Percentiles rank a stretch among this genome's conserved stretches.
phyloP scores from a whole-genome alignment of 2,113 vertebrate genomes.

The Opisthocomus hoazin region DNA sequence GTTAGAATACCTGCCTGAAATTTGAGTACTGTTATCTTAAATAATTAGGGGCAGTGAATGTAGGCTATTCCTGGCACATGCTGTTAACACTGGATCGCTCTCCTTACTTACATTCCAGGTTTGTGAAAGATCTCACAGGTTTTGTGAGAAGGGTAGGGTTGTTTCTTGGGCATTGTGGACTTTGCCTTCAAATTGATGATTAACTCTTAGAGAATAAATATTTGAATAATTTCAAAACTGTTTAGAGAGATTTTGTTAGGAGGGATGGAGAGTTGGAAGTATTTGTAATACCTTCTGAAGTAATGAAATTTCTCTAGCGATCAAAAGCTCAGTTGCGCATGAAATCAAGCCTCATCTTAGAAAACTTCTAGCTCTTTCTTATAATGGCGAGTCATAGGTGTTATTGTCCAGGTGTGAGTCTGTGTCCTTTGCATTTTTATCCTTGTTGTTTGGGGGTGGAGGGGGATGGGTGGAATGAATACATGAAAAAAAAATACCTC shows the following conservation, averaged over 20 bases:
- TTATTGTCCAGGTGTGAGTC: not conserved
- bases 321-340: not conserved
- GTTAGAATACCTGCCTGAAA: slow-evolving; percentile 1
- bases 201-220: not conserved
- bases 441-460: not conserved
- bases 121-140: not conserved
- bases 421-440: not conserved
- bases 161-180: not conserved
- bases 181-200: not conserved
- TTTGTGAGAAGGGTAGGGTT: not conserved
- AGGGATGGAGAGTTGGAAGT: not conserved
- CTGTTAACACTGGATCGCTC: not conserved
- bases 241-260: not conserved
- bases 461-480: too few relatives aligned
- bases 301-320: slow-evolving; percentile 35
- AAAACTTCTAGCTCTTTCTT: not conserved
- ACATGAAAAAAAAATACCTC: too few relatives aligned
- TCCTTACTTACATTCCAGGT: slow-evolving; percentile 6
- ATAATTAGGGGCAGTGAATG: not conserved
- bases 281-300: not conserved
- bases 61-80: slow-evolving; percentile 14
- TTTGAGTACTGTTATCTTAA: slow-evolving; percentile 21
- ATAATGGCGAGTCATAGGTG: not conserved
- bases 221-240: not conserved
- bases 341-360: not conserved